These are phyloP conservation scores for Pheosia tremula DNA, from an alignment of 2,888 invertebrate species.

Conservation along the genomic window DNA sequence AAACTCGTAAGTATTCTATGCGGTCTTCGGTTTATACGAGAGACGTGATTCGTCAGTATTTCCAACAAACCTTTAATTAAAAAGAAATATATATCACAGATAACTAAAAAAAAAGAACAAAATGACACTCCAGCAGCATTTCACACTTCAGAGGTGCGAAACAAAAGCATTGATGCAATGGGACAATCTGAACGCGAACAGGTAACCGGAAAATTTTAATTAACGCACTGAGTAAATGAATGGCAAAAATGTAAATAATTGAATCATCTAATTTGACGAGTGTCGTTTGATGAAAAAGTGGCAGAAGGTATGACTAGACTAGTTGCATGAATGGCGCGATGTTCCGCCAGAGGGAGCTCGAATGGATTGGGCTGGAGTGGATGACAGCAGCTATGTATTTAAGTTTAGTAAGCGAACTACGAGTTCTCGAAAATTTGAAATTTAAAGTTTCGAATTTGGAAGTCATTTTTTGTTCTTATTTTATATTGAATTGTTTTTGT, in stretches of 20 bases:
- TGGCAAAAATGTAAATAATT: slow-evolving; percentile 68
- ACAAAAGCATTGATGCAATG: slow-evolving; percentile 65
- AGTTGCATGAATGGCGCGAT: slow-evolving; percentile 62
- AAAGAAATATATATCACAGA: too few relatives aligned
- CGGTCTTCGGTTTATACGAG: too few relatives aligned
- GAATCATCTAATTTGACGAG: slow-evolving; percentile 76
- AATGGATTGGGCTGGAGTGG: slow-evolving; percentile 49
- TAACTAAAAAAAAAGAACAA: slow-evolving; percentile 44
- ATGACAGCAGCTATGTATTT: slow-evolving; percentile 25
- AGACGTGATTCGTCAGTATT: too few relatives aligned
- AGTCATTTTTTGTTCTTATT: too few relatives aligned
- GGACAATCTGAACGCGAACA: slow-evolving; percentile 28
- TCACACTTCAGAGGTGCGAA: slow-evolving; percentile 81
- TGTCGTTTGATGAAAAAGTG: slow-evolving; percentile 66
- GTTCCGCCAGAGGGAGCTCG: slow-evolving; percentile 60
- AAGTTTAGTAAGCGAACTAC: slow-evolving; percentile 29
- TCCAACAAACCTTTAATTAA: too few relatives aligned
- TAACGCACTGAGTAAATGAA: slow-evolving; percentile 67
- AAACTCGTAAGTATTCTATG: too few relatives aligned
- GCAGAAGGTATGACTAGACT: slow-evolving; percentile 56
- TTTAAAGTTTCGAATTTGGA: neutral
- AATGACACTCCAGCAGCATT: slow-evolving; percentile 60
- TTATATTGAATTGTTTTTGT: too few relatives aligned
- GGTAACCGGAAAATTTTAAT: slow-evolving; percentile 79
- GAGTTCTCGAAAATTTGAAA: slow-evolving; percentile 20